Conservation (phyloP, 2,888 invertebrate species). For the Oithona nana region DNA sequence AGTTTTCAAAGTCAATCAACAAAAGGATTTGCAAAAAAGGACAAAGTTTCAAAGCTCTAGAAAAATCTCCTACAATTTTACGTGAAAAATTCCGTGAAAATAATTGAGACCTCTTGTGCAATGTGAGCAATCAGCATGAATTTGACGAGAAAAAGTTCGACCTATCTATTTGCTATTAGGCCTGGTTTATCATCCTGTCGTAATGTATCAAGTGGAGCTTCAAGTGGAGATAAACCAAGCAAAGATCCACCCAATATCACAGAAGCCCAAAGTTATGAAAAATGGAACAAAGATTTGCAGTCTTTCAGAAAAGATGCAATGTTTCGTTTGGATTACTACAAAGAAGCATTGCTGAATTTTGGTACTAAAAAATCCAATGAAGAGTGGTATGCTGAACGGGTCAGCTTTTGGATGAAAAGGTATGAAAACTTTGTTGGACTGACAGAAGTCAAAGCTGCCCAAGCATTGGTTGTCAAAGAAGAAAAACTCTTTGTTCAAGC, state of each 20-base stretch:
- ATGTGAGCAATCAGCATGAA: too few relatives aligned
- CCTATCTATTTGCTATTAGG: too few relatives aligned
- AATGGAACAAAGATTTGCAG: background rate
- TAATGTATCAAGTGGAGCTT: too few relatives aligned
- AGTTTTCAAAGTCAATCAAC: too few relatives aligned
- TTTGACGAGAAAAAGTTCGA: too few relatives aligned
- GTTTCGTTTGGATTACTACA: background rate
- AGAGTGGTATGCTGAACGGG: conserved; percentile 3
- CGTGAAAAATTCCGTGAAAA: too few relatives aligned
- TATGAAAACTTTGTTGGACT: conserved; percentile 58
- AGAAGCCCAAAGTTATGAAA: background rate
- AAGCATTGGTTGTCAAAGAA: conserved; percentile 48
- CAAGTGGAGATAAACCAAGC: background rate
- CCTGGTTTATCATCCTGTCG: too few relatives aligned
- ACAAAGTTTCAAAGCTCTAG: too few relatives aligned
- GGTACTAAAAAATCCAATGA: background rate
- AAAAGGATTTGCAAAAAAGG: too few relatives aligned
- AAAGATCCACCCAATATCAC: background rate
- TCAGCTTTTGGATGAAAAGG: conserved; percentile 23
- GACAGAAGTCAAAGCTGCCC: conserved; percentile 52
- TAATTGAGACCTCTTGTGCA: too few relatives aligned
- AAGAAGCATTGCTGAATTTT: background rate
- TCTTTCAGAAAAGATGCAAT: background rate
- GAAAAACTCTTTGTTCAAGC: conserved; percentile 44
- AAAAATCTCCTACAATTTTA: too few relatives aligned